Evolutionary conservation across 2,888 invertebrate species (phyloP).

Genomic region (Drosophila heteroneura): DNA sequence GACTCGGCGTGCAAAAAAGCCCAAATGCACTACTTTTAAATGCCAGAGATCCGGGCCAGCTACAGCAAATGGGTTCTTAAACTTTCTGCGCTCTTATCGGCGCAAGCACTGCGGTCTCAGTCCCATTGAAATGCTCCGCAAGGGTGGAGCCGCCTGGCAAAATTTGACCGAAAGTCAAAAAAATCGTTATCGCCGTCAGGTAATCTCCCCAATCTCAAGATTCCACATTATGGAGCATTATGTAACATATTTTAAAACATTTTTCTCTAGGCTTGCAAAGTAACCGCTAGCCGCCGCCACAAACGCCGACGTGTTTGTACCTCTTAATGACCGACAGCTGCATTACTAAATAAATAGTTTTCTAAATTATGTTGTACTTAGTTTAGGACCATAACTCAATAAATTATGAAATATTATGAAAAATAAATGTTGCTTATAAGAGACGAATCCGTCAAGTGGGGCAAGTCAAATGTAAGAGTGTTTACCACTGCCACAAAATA

Average conservation of each 20-base stretch:
- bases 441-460: too few species aligned
- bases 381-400: too few species aligned
- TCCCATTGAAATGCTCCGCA: neutral
- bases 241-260: neutral
- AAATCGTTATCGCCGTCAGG: neutral
- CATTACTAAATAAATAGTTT: neutral
- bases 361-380: too few species aligned
- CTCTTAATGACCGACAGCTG: neutral
- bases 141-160: neutral
- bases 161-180: neutral
- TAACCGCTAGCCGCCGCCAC: neutral
- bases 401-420: too few species aligned
- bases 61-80: neutral
- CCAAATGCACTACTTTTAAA: neutral
- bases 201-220: neutral
- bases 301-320: neutral
- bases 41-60: neutral
- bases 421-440: too few species aligned
- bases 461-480: too few species aligned
- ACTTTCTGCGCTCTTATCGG: neutral
- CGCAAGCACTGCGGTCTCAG: neutral
- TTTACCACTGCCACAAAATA: slow-evolving; percentile 13
- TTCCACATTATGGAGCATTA: neutral
- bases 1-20: too few species aligned
- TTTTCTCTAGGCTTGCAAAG: neutral